Conservation (phyloP, 2,888 invertebrate genomes). For the Hemaris fuciformis region DNA sequence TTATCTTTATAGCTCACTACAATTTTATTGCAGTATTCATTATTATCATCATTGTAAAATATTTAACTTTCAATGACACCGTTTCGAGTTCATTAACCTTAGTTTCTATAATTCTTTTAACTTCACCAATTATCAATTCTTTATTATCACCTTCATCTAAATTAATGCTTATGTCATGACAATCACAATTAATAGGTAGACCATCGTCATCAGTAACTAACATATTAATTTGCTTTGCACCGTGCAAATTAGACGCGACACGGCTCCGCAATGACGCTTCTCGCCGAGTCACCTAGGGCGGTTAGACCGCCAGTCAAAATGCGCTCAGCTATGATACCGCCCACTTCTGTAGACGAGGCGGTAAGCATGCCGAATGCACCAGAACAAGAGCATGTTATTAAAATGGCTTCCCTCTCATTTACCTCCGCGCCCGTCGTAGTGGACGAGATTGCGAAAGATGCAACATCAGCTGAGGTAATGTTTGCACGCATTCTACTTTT, state of each 20-base stretch:
- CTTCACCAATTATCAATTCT: no score
- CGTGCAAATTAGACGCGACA: conserved; percentile 62
- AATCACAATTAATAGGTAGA: background rate
- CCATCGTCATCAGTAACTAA: background rate
- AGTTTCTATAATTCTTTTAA: no score
- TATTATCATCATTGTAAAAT: background rate
- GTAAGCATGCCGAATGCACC: background rate
- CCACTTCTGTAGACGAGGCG: background rate
- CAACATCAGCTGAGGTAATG: background rate
- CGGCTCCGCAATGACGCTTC: conserved; percentile 43
- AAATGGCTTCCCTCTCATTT: background rate
- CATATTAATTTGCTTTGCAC: conserved; percentile 14
- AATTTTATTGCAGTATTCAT: background rate
- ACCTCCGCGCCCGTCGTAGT: background rate
- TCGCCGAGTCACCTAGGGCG: conserved; percentile 33
- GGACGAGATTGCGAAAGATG: background rate
- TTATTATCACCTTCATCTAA: background rate
- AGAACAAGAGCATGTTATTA: background rate
- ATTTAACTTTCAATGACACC: background rate
- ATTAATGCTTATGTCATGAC: background rate
- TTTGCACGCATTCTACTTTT: background rate
- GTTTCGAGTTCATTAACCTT: no score
- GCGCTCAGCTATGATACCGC: conserved; percentile 41
- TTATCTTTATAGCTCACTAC: background rate
- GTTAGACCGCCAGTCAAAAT: conserved; percentile 45